Conservation (phyloP, 2,797 vertebrate species). For the Protonibea diacanthus region DNA sequence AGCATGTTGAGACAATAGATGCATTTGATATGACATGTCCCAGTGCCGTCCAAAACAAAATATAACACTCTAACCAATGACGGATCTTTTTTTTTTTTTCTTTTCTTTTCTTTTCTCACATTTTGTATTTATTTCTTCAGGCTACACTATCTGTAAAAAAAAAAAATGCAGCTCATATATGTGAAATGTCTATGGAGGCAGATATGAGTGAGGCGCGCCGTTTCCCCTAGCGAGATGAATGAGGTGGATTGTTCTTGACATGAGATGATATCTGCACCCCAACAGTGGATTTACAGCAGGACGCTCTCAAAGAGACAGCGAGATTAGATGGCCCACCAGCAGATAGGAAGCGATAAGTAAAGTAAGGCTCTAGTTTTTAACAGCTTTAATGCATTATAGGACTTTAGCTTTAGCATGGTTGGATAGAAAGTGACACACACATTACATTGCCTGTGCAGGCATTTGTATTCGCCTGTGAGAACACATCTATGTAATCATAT, state of each 20-base stretch:
- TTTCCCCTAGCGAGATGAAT: slow-evolving; percentile 66
- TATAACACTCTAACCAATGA: not conserved
- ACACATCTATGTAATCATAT: not conserved
- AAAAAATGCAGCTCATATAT: slow-evolving; percentile 16
- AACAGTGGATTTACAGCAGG: slow-evolving; percentile 66
- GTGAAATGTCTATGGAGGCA: slow-evolving; percentile 33
- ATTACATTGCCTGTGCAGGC: not conserved
- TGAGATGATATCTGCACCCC: slow-evolving; percentile 66
- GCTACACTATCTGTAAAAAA: slow-evolving; percentile 18
- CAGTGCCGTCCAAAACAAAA: slow-evolving; percentile 2
- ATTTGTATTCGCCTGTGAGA: not conserved
- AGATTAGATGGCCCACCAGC: slow-evolving; percentile 59
- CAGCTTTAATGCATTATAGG: slow-evolving; percentile 26
- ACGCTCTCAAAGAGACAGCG: slow-evolving; percentile 46
- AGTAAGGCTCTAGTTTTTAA: slow-evolving; percentile 41
- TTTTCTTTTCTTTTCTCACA: slow-evolving; percentile 4
- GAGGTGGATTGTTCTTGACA: slow-evolving; percentile 66
- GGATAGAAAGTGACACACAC: slow-evolving; percentile 16
- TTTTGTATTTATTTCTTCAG: slow-evolving; percentile 20
- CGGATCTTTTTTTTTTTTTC: slow-evolving; percentile 9
- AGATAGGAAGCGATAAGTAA: slow-evolving; percentile 59
- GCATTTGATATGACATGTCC: slow-evolving; percentile 2
- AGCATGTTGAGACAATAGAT: slow-evolving; percentile 28
- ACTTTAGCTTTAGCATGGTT: slow-evolving; percentile 13
- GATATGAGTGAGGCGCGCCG: slow-evolving; percentile 58